Percentiles rank a stretch among this genome's conserved stretches.
These are phyloP conservation scores for Lepisosteus osseus DNA, from an alignment of 2,113 vertebrate genomes.

Conservation along the genomic window DNA sequence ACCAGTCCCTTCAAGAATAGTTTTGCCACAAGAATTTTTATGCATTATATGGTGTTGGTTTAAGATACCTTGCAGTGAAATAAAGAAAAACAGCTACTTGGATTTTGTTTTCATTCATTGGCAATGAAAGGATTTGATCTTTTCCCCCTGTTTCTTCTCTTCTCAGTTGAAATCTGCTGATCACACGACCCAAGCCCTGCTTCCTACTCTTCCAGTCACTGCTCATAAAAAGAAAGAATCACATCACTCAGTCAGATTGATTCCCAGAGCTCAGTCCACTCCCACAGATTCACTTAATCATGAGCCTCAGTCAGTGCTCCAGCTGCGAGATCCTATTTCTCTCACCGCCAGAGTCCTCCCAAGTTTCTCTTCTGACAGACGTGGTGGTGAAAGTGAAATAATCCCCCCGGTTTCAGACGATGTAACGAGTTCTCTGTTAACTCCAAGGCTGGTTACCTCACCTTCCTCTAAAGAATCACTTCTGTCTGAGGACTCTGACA, in stretches of 20 bases:
- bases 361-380: conserved; percentile 44
- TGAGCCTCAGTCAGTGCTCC: conserved; percentile 47
- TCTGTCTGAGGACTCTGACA: conserved; percentile 52
- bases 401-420: conserved; percentile 27
- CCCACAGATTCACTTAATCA: conserved; percentile 49
- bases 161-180: conserved; percentile 38
- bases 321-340: conserved; percentile 31
- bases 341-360: conserved; percentile 42
- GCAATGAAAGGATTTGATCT: conserved; percentile 8
- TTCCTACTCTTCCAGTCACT: conserved; percentile 14
- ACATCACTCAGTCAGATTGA: conserved; percentile 12
- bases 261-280: conserved; percentile 12
- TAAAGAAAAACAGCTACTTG: too few species aligned
- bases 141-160: conserved; percentile 30
- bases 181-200: conserved; percentile 25
- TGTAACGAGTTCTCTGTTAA: not conserved
- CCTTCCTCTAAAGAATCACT: conserved; percentile 64
- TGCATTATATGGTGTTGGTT: too few species aligned
- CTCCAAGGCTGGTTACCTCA: conserved; percentile 53
- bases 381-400: conserved; percentile 38
- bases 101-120: too few species aligned
- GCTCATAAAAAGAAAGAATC: conserved; percentile 43
- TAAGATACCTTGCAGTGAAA: too few species aligned
- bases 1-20: too few species aligned
- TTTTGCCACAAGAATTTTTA: too few species aligned